Percentiles rank a stretch among this genome's conserved stretches.
These are phyloP conservation scores for Oscheius onirici DNA, from an alignment of 2,888 invertebrate genomes.

Conservation along the genomic window DNA sequence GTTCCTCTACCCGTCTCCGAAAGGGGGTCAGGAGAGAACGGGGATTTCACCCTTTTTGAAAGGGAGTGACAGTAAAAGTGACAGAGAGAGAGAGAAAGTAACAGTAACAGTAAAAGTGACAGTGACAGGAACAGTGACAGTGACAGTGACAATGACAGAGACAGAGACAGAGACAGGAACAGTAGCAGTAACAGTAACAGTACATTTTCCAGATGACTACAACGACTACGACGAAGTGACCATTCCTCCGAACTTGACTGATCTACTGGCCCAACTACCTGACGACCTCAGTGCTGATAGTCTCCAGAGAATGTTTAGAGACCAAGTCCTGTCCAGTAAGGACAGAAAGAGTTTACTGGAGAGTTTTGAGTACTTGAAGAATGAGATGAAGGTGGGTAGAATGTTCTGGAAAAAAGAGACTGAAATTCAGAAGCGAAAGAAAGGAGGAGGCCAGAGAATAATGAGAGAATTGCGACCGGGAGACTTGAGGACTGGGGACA, in stretches of 20 bases:
- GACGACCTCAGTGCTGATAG: slow-evolving; percentile 64
- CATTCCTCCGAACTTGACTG: slow-evolving; percentile 68
- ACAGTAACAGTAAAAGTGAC: too few species aligned
- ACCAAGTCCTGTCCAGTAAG: slow-evolving; percentile 55
- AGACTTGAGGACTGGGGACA: slow-evolving; percentile 48
- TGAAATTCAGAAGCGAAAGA: slow-evolving; percentile 13
- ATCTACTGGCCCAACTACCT: slow-evolving; percentile 67
- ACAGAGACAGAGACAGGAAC: too few species aligned
- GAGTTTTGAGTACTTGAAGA: slow-evolving; percentile 63
- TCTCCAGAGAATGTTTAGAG: slow-evolving; percentile 69
- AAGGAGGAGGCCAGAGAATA: neutral
- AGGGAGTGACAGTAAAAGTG: slow-evolving; percentile 31
- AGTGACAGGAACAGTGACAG: too few species aligned
- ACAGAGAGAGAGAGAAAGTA: slow-evolving; percentile 28
- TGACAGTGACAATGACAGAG: too few species aligned
- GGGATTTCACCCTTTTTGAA: slow-evolving; percentile 6
- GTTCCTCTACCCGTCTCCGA: neutral
- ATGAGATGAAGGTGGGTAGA: slow-evolving; percentile 40
- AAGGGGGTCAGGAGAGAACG: slow-evolving; percentile 27
- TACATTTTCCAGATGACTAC: slow-evolving; percentile 56
- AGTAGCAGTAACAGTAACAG: neutral
- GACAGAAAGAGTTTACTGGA: slow-evolving; percentile 65
- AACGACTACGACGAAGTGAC: slow-evolving; percentile 69
- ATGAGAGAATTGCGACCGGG: slow-evolving; percentile 30
- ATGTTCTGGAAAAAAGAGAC: neutral